Conservation (phyloP, 2,888 invertebrate species). For the Chalcis sispes region DNA sequence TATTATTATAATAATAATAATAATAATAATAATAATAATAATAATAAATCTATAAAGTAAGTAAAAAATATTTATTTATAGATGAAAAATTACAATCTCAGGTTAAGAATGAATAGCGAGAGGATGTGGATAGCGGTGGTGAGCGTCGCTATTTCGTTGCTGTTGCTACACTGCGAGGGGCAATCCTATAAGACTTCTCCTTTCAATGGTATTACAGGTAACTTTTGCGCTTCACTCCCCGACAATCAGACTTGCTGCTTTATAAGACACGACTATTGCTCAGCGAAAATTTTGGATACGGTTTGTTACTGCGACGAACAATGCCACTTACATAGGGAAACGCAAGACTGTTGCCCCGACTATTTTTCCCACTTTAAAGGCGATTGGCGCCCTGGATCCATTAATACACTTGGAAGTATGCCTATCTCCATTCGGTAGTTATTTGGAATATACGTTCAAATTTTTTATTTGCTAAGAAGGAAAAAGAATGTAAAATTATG, state of each 20-base stretch:
- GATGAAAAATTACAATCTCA: too few relatives aligned
- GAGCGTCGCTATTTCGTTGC: too few relatives aligned
- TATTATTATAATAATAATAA: too few relatives aligned
- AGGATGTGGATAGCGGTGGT: slow-evolving; percentile 1
- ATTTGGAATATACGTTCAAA: too few relatives aligned
- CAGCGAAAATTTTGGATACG: slow-evolving; percentile 87
- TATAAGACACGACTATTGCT: slow-evolving; percentile 87
- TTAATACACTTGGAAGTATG: not conserved
- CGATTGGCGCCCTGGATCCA: slow-evolving; percentile 46
- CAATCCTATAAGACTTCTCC: slow-evolving; percentile 35
- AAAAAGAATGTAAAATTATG: too few relatives aligned
- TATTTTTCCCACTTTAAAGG: slow-evolving; percentile 86
- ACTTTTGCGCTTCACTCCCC: slow-evolving; percentile 78
- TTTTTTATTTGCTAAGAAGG: too few relatives aligned
- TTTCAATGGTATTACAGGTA: slow-evolving; percentile 76
- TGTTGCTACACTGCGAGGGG: not conserved
- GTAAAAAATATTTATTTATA: too few relatives aligned
- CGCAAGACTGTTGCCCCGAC: slow-evolving; percentile 93
- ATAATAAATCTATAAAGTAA: too few relatives aligned
- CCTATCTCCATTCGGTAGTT: not conserved
- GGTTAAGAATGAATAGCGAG: slow-evolving; percentile 1
- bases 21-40: too few relatives aligned
- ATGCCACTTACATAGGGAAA: slow-evolving; percentile 82
- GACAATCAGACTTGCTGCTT: slow-evolving; percentile 81
- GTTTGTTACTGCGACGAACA: slow-evolving; percentile 97